Conservation (phyloP, 2,797 vertebrate genomes). For the Pseudochaenichthys georgianus region DNA sequence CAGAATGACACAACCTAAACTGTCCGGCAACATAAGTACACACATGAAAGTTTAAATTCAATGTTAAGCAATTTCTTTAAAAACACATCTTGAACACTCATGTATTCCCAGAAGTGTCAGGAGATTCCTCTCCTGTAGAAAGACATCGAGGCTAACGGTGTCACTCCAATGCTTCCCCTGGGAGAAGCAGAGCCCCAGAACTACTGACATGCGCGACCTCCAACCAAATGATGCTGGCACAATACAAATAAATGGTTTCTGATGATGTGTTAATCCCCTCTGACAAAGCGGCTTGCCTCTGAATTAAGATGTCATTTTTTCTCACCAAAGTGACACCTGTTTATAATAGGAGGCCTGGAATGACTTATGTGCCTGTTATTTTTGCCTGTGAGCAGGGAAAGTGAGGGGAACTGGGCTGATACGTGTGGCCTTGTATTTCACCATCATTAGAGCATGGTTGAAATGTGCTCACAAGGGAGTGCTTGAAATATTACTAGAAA, state of each 20-base stretch:
- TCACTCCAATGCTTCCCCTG: slow-evolving; percentile 39
- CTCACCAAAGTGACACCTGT: slow-evolving; percentile 85
- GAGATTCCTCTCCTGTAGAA: slow-evolving; percentile 39
- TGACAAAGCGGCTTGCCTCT: slow-evolving; percentile 78
- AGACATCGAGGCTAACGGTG: slow-evolving; percentile 71
- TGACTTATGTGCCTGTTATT: slow-evolving; percentile 82
- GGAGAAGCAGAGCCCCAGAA: slow-evolving; percentile 59
- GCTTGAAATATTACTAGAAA: slow-evolving; percentile 59
- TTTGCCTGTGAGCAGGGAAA: slow-evolving; percentile 67
- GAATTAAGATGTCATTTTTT: slow-evolving; percentile 87
- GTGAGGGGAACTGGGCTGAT: slow-evolving; percentile 47
- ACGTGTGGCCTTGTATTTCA: slow-evolving; percentile 60
- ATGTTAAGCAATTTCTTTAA: slow-evolving; percentile 15
- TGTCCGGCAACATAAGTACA: background rate
- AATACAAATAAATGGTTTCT: slow-evolving; percentile 81
- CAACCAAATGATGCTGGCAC: slow-evolving; percentile 73
- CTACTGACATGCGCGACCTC: slow-evolving; percentile 65
- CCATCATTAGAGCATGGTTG: slow-evolving; percentile 42
- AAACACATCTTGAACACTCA: slow-evolving; percentile 35
- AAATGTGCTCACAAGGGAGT: slow-evolving; percentile 62
- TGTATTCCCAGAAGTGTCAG: slow-evolving; percentile 46
- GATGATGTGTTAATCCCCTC: slow-evolving; percentile 84
- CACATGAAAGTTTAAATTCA: slow-evolving; percentile 21
- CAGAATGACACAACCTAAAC: slow-evolving; percentile 17
- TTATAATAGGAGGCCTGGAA: slow-evolving; percentile 84